phyloP scores from a whole-genome alignment of 1,140 invertebrate genomes.

The Oppia nitens region DNA sequence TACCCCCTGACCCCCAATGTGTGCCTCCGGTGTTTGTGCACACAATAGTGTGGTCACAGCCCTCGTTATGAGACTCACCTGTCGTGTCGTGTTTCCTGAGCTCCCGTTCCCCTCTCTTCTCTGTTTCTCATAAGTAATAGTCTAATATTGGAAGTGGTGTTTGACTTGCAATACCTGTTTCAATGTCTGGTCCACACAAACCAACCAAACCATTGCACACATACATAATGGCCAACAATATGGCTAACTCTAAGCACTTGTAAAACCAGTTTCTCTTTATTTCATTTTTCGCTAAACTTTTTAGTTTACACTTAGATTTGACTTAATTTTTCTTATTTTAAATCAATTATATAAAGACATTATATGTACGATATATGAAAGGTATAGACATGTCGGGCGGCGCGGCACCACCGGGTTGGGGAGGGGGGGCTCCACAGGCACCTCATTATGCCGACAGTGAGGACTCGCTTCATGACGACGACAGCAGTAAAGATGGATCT shows the following conservation, averaged over 20 bases:
- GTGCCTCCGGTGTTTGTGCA: no score
- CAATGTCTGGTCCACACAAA: neutral
- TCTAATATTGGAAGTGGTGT: no score
- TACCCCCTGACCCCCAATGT: no score
- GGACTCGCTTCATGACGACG: constrained; percentile 13
- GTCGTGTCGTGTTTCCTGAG: no score
- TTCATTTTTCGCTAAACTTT: neutral
- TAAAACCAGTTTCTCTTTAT: neutral
- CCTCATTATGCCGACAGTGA: constrained; percentile 12
- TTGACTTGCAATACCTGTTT: neutral
- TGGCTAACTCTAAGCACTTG: neutral
- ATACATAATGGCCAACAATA: no score
- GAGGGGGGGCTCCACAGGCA: constrained; percentile 1
- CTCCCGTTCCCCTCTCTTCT: neutral
- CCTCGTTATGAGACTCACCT: no score
- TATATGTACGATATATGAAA: no score
- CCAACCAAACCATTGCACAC: no score
- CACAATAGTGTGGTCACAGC: no score
- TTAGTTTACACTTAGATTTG: neutral
- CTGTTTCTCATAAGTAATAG: neutral
- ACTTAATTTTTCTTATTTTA: no score
- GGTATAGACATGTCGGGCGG: constrained; percentile 7
- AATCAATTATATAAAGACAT: no score
- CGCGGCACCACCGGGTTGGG: constrained; percentile 8
- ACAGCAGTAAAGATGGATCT: constrained; percentile 24